Evolutionary conservation across 30 jellyfish, hydroid and myxozoan genomes (phyloP).

Genomic region (Pelagia noctiluca): DNA sequence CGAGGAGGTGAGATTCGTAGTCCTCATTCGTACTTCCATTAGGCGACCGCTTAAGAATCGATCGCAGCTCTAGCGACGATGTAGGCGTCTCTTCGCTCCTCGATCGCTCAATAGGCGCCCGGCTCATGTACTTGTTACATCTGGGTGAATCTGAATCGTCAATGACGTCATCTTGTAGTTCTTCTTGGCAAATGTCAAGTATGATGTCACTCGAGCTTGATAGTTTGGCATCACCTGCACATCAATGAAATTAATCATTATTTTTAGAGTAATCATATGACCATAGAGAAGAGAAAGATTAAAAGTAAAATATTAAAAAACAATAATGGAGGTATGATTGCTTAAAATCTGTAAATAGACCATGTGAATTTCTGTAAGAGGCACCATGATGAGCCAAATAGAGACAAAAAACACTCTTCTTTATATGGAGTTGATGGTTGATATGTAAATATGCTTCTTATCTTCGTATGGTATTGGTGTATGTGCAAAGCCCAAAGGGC

Average conservation of each 20-base stretch:
- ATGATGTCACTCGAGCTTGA: slow-evolving; percentile 54
- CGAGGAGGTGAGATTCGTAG: neutral
- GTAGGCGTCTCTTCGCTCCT: slow-evolving; percentile 53
- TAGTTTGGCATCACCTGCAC: neutral
- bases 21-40: slow-evolving; percentile 57
- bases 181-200: slow-evolving; percentile 51
- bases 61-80: slow-evolving; percentile 28
- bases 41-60: slow-evolving; percentile 75
- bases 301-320: too few species aligned
- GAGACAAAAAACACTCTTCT: too few species aligned
- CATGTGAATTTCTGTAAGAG: too few species aligned
- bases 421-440: too few species aligned
- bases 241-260: neutral
- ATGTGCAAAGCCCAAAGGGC: too few species aligned
- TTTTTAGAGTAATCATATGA: too few species aligned
- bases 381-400: too few species aligned
- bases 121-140: neutral
- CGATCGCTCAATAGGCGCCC: slow-evolving; percentile 57
- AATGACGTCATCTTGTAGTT: slow-evolving; percentile 82
- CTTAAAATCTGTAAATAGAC: too few species aligned
- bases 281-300: too few species aligned
- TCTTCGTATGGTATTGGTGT: too few species aligned
- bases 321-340: too few species aligned
- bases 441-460: too few species aligned
- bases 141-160: slow-evolving; percentile 11